Evolutionary conservation across 2,888 invertebrate genomes (phyloP), one percentile per base, ranked within the genome.

Genomic region (Chironomus tentans): DNA sequence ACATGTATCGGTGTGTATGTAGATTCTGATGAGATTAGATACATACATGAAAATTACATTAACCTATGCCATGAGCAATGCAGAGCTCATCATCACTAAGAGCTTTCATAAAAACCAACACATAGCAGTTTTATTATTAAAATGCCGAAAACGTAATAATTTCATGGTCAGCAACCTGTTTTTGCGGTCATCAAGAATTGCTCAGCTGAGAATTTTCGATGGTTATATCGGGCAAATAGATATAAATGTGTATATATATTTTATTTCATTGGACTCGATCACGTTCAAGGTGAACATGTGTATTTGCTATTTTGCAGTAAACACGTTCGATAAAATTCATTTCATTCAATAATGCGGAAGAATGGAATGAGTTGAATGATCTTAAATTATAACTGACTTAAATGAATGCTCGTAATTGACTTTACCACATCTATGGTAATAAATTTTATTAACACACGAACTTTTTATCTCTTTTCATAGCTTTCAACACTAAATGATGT

Each of bases 271-370:
- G 65, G 65, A 12, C 65, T 65, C 21, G 65, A 13, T 65, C 65
- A 65, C 65, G 65, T 12, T 65, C 65, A 65, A 65, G 65, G 65
- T 65, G 65, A 65, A 65, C 65, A 13, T 22, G 21, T 65, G 38
- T 65, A 10, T 15, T 56, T 12, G 24, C 21, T 65, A 4, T 65
- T 65, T 7, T 56, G n/a, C 15, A n/a, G 12, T 12, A 56, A 15
- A 56, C 56, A 15, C 56, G n/a, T 56, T 56, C 56, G 18, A 56
- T 56, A 7, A 15, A n/a, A 56, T 56, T 18, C 15, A 56, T 24
- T 13, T 24, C 13, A 6, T 65, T 24, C 13, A 21, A 22, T 12
- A 21, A 65, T 22, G 22, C 22, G 65, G 65, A 65, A 65, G 56
- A 56, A 65, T 65, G 65, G 18, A 21, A 65, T 24, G 21, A 65